These are phyloP conservation scores for Lutra lutra DNA, from an alignment of 2,797 vertebrate species.

Conservation along the genomic window DNA sequence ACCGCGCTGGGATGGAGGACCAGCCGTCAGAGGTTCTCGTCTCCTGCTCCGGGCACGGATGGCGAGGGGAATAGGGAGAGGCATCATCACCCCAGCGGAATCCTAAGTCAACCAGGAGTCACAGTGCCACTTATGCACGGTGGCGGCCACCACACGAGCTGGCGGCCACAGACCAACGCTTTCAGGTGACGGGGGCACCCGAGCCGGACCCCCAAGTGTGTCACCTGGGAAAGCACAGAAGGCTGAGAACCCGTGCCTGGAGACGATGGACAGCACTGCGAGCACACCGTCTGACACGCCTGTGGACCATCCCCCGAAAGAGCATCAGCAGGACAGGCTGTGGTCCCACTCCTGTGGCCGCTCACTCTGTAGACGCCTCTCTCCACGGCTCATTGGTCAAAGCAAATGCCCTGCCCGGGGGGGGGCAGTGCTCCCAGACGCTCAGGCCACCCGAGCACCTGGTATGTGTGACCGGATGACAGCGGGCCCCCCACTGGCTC, in stretches of 20 bases:
- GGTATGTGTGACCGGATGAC: no score
- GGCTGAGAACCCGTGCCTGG: not conserved
- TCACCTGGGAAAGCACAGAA: rapidly evolving
- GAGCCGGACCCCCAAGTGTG: rapidly evolving
- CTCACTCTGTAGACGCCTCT: rapidly evolving
- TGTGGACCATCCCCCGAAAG: not conserved
- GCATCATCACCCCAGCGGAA: not conserved
- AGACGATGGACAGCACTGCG: rapidly evolving
- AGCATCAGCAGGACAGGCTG: rapidly evolving
- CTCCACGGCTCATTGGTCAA: rapidly evolving
- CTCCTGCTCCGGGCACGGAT: not conserved
- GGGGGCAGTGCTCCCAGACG: rapidly evolving
- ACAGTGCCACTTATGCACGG: rapidly evolving
- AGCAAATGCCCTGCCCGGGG: not conserved
- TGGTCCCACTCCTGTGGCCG: rapidly evolving
- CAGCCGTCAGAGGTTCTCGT: not conserved
- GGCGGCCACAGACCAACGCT: rapidly evolving
- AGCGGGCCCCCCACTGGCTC: not conserved
- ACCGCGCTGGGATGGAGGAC: not conserved
- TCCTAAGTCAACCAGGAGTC: rapidly evolving
- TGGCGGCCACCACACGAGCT: rapidly evolving
- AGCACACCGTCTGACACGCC: not conserved
- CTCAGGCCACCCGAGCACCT: not conserved
- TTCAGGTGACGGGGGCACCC: rapidly evolving
- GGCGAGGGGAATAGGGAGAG: no score